These are phyloP conservation scores for Trichoplusia ni DNA, from an alignment of 1,140 invertebrate genomes.

Conservation along the genomic window DNA sequence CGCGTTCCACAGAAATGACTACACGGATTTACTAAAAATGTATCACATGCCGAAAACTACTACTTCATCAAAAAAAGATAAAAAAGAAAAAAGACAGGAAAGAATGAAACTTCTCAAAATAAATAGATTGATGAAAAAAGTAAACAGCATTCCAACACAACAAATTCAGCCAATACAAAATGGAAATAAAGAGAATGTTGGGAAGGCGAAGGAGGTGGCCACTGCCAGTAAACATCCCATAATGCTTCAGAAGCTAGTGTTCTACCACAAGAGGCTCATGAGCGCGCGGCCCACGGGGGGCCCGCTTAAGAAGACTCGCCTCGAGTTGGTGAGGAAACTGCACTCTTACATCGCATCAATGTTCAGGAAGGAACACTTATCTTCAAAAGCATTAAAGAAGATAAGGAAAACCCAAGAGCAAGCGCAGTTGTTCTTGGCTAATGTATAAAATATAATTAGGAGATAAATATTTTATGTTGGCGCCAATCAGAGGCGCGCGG, in stretches of 20 bases:
- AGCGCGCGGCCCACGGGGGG: constrained; percentile 42
- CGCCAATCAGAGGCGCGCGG: constrained; percentile 30
- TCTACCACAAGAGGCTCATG: constrained; percentile 52
- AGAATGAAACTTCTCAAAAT: constrained; percentile 41
- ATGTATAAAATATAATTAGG: constrained; percentile 55
- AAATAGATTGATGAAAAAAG: constrained; percentile 38
- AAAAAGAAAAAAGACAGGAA: constrained; percentile 55
- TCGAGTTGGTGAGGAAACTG: constrained; percentile 48
- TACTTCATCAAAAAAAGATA: constrained; percentile 55
- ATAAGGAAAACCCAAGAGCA: constrained; percentile 62
- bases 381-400: constrained; percentile 56
- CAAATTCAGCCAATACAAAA: constrained; percentile 49
- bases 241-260: constrained; percentile 46
- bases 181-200: constrained; percentile 39
- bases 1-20: constrained; percentile 71
- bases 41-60: constrained; percentile 56
- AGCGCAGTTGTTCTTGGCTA: constrained; percentile 63
- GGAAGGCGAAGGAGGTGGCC: constrained; percentile 34
- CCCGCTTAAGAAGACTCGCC: constrained; percentile 46
- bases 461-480: constrained; percentile 36
- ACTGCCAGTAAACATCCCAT: constrained; percentile 22
- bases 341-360: constrained; percentile 46
- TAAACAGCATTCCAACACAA: constrained; percentile 40
- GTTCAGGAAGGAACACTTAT: constrained; percentile 40
- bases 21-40: constrained; percentile 69